Evolutionary conservation across 2,888 invertebrate species (phyloP).

Genomic region (Fragum sueziense): DNA sequence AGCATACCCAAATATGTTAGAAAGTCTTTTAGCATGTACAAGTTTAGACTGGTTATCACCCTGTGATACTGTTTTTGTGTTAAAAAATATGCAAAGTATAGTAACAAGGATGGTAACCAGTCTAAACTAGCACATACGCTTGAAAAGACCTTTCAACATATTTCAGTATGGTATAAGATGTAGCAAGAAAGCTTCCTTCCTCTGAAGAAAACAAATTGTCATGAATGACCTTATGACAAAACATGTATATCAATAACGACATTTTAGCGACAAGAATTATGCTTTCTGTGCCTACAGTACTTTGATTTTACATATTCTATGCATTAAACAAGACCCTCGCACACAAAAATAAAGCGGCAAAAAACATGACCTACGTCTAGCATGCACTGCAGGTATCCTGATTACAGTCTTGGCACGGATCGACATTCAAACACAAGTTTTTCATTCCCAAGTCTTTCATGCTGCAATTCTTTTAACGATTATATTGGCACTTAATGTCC

Average conservation of each 20-base stretch:
- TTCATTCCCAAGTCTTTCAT: constrained; percentile 24
- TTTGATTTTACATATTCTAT: background rate
- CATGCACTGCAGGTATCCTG: constrained; percentile 1
- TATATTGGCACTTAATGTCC: constrained; percentile 36
- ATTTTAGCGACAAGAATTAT: too few relatives aligned
- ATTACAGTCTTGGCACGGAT: constrained; percentile 12
- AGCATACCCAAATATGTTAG: too few relatives aligned
- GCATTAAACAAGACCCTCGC: background rate
- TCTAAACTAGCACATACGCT: too few relatives aligned
- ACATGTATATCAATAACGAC: background rate
- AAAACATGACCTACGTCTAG: background rate
- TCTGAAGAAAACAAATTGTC: background rate
- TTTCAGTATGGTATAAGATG: too few relatives aligned
- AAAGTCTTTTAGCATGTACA: too few relatives aligned
- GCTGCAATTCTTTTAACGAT: constrained; percentile 20
- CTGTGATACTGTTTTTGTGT: too few relatives aligned
- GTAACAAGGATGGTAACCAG: too few relatives aligned
- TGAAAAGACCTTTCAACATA: too few relatives aligned
- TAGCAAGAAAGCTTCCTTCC: constrained; percentile 1
- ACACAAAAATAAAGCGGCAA: background rate
- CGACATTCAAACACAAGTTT: constrained; percentile 29
- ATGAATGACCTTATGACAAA: background rate
- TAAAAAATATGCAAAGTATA: too few relatives aligned
- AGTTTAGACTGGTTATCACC: too few relatives aligned
- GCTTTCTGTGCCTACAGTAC: background rate